phyloP scores from a whole-genome alignment of 2,113 vertebrate genomes.

The Rhynchomys soricoides region DNA sequence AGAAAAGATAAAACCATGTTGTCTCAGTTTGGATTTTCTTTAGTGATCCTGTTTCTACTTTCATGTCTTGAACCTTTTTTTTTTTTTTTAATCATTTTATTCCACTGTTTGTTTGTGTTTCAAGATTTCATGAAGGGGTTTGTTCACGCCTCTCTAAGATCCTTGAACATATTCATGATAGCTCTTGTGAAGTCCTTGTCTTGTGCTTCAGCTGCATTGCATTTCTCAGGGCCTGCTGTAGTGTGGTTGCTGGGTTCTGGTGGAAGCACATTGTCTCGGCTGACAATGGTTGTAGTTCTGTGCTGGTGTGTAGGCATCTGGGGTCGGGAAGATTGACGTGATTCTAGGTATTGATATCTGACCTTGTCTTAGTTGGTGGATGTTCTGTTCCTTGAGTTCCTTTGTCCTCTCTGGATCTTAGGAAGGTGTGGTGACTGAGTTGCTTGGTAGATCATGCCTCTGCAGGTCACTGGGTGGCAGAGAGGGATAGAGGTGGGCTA shows the following conservation, averaged over 20 bases:
- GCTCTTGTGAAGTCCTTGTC: neutral
- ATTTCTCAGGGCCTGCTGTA: neutral
- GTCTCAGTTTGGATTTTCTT: neutral
- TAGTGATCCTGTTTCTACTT: neutral
- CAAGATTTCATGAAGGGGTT: neutral
- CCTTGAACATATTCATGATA: neutral
- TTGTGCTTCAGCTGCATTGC: neutral
- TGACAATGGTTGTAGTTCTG: neutral
- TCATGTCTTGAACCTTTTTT: neutral
- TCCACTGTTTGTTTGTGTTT: neutral
- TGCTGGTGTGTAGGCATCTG: neutral
- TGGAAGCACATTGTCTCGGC: neutral
- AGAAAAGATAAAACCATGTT: neutral
- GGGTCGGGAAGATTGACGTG: neutral
- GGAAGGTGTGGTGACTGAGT: neutral
- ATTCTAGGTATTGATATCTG: neutral
- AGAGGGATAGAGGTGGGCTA: neutral
- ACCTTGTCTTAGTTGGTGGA: neutral
- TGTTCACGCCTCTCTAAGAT: neutral
- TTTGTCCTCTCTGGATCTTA: neutral
- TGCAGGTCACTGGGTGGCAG: neutral
- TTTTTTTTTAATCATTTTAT: too few species aligned
- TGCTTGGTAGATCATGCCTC: neutral
- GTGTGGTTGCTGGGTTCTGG: neutral
- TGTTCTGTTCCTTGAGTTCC: neutral